phyloP scores from a whole-genome alignment of 1,140 invertebrate genomes.

The Drosophila suzukii region DNA sequence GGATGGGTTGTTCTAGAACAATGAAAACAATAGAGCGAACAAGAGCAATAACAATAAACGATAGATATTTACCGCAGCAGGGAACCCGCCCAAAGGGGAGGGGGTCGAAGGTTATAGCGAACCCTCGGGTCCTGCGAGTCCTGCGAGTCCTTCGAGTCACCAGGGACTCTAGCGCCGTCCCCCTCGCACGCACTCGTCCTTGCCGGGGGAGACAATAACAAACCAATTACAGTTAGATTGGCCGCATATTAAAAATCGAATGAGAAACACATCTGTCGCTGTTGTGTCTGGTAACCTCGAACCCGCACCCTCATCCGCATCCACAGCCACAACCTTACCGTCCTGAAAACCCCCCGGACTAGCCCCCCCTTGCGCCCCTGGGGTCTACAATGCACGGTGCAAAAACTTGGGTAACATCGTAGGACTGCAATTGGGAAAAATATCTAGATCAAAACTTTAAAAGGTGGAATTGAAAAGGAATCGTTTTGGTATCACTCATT shows the following conservation, averaged over 20 bases:
- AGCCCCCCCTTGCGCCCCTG: neutral
- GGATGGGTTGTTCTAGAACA: constrained; percentile 28
- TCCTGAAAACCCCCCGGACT: constrained; percentile 1
- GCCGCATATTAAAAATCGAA: constrained; percentile 85
- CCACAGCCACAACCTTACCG: neutral
- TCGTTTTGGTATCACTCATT: too few species aligned
- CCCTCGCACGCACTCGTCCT: constrained; percentile 39
- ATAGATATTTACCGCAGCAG: constrained; percentile 82
- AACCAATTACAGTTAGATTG: constrained; percentile 85
- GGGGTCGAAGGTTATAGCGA: constrained; percentile 12
- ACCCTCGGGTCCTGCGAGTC: constrained; percentile 33
- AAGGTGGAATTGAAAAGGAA: too few species aligned
- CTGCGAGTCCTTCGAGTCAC: constrained; percentile 7
- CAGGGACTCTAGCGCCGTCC: constrained; percentile 18
- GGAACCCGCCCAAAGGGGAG: constrained; percentile 23
- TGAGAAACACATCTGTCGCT: constrained; percentile 84
- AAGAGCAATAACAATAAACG: constrained; percentile 82
- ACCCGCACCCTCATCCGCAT: neutral
- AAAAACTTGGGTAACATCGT: neutral
- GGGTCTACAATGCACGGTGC: neutral
- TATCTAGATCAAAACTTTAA: too few species aligned
- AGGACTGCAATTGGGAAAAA: too few species aligned
- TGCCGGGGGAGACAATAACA: constrained; percentile 80
- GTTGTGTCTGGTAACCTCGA: constrained; percentile 20
- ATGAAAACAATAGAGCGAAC: constrained; percentile 78